phyloP scores from a whole-genome alignment of 2,797 vertebrate species.

The Tenualosa ilisha region DNA sequence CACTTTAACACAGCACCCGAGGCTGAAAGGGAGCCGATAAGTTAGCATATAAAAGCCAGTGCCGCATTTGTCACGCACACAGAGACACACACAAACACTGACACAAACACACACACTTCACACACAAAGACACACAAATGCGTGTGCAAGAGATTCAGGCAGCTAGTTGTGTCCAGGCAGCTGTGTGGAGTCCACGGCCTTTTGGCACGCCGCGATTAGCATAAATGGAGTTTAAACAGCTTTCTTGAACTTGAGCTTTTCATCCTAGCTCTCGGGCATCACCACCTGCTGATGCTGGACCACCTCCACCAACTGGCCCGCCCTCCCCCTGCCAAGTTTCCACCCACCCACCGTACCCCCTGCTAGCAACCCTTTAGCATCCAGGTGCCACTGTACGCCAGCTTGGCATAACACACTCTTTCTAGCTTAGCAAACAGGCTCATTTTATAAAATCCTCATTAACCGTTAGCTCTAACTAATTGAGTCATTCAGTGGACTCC shows the following conservation, averaged over 20 bases:
- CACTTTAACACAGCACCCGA: constrained; percentile 28
- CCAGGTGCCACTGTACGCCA: not conserved
- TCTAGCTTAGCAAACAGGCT: not conserved
- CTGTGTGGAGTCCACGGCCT: not conserved
- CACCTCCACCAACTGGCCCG: not conserved
- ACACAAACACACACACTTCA: no score
- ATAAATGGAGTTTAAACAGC: not conserved
- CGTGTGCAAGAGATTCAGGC: not conserved
- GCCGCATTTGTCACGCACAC: not conserved
- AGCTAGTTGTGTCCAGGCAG: not conserved
- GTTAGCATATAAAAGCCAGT: constrained; percentile 17
- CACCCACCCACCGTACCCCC: not conserved
- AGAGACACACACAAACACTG: no score
- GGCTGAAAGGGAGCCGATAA: constrained; percentile 35
- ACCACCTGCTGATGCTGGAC: constrained; percentile 15
- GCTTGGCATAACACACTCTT: not conserved
- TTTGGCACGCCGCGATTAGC: not conserved
- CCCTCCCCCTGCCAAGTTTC: not conserved
- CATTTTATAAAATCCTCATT: not conserved
- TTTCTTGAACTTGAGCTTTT: not conserved
- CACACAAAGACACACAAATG: not conserved
- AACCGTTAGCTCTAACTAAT: not conserved
- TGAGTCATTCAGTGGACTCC: not conserved
- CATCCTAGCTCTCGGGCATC: constrained; percentile 1
- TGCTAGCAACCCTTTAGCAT: not conserved